phyloP scores from a whole-genome alignment of 2,888 invertebrate genomes.

The Chrysina gloriosa region DNA sequence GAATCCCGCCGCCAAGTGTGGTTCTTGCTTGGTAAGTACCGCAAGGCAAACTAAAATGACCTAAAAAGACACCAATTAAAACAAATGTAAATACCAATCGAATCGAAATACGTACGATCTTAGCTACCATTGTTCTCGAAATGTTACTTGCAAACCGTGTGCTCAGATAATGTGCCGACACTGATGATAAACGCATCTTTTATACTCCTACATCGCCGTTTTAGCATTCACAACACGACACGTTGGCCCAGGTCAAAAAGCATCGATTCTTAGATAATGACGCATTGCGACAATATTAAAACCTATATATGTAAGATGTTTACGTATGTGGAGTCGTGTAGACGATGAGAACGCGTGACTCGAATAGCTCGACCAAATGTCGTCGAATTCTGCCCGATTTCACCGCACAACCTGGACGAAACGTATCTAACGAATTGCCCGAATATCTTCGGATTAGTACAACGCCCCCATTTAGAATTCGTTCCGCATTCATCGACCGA shows the following conservation, averaged over 20 bases:
- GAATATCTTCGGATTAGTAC: constrained; percentile 6
- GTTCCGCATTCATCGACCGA: constrained; percentile 4
- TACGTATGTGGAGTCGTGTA: constrained; percentile 21
- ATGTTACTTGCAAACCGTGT: constrained; percentile 10
- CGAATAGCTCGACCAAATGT: constrained; percentile 7
- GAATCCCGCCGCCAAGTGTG: background rate
- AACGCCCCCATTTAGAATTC: constrained; percentile 2
- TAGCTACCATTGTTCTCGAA: constrained; percentile 15
- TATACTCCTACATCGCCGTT: constrained; percentile 23
- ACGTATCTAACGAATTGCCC: constrained; percentile 9
- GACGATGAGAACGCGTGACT: background rate
- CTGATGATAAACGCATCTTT: constrained; percentile 30
- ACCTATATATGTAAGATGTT: constrained; percentile 14
- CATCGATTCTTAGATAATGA: constrained; percentile 41
- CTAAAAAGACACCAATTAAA: constrained; percentile 19
- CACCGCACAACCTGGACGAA: constrained; percentile 13
- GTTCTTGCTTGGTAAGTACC: constrained; percentile 6
- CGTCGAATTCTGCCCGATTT: constrained; percentile 12
- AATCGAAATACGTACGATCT: constrained; percentile 24
- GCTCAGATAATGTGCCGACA: constrained; percentile 25
- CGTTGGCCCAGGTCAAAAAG: constrained; percentile 45
- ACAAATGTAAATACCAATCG: background rate
- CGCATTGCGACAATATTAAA: constrained; percentile 38
- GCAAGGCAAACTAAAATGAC: constrained; percentile 24
- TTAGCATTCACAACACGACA: constrained; percentile 33